Conservation (phyloP, 2,113 vertebrate genomes). For the Perccottus glenii region DNA sequence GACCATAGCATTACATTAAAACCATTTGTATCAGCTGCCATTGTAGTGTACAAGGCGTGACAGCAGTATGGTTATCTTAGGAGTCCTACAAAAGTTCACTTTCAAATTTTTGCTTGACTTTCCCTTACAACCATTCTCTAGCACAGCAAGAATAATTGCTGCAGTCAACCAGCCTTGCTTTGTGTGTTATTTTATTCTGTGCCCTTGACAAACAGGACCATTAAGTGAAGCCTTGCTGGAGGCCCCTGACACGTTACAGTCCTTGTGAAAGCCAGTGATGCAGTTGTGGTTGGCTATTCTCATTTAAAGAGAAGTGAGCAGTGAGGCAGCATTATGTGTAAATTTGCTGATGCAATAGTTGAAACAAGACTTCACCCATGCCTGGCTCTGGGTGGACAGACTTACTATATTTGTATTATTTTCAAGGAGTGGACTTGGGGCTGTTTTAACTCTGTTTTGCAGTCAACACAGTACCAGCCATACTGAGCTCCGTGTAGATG, state of each 20-base stretch:
- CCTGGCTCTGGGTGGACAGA: not conserved
- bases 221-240: constrained; percentile 25
- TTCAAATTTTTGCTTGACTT: constrained; percentile 9
- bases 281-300: not conserved
- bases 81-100: constrained; percentile 12
- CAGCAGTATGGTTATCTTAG: not conserved
- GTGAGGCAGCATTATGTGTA: not conserved
- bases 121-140: not conserved
- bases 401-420: constrained; percentile 5
- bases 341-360: too few species aligned
- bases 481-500: constrained; percentile 26
- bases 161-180: constrained; percentile 5
- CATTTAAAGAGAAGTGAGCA: not conserved
- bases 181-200: constrained; percentile 30
- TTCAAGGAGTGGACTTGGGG: constrained; percentile 24
- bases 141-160: constrained; percentile 6
- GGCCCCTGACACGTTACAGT: constrained; percentile 10
- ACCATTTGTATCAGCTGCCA: constrained; percentile 49
- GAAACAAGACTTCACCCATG: too few species aligned
- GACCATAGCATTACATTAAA: constrained; percentile 51
- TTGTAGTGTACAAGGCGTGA: constrained; percentile 22
- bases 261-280: constrained; percentile 1
- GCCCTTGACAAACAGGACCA: constrained; percentile 42
- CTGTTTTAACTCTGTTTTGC: constrained; percentile 18
- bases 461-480: constrained; percentile 32